These are phyloP conservation scores for Ecliptopera silaceata DNA, from an alignment of 2,888 invertebrate genomes.

Conservation along the genomic window DNA sequence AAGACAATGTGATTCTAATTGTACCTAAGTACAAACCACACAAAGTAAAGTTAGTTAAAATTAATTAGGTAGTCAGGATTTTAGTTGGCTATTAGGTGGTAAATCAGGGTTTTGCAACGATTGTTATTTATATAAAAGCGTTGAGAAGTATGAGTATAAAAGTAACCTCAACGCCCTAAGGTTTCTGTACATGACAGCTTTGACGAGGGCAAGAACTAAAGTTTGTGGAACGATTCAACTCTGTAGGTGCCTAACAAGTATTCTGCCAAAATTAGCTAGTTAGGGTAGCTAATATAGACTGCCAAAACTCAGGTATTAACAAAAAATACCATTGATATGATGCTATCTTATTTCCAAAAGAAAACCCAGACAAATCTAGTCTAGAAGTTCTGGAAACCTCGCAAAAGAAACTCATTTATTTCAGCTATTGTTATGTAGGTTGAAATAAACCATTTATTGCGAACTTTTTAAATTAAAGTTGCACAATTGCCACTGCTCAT, in stretches of 20 bases:
- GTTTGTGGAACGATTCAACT: conserved; percentile 22
- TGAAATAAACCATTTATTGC: conserved; percentile 34
- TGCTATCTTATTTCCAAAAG: not conserved
- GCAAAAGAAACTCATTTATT: conserved; percentile 2
- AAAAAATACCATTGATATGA: not conserved
- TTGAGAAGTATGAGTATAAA: conserved; percentile 4
- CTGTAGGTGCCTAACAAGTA: conserved; percentile 2
- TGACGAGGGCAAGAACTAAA: conserved; percentile 38
- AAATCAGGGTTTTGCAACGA: not conserved
- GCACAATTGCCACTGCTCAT: conserved; percentile 47
- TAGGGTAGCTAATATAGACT: not conserved
- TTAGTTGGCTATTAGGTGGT: not conserved
- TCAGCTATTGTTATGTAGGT: not conserved
- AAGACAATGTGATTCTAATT: not conserved
- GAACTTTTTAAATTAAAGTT: conserved; percentile 47
- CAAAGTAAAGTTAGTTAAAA: no score
- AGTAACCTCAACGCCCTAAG: conserved; percentile 24
- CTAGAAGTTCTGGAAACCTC: not conserved
- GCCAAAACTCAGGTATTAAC: not conserved
- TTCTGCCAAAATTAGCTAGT: conserved; percentile 1
- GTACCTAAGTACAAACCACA: no score
- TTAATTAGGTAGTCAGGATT: no score
- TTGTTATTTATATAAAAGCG: not conserved
- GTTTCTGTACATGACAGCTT: conserved; percentile 44
- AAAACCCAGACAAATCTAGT: not conserved